Evolutionary conservation across 2,797 vertebrate genomes (phyloP).

Genomic region (Rhinogobio ventralis): DNA sequence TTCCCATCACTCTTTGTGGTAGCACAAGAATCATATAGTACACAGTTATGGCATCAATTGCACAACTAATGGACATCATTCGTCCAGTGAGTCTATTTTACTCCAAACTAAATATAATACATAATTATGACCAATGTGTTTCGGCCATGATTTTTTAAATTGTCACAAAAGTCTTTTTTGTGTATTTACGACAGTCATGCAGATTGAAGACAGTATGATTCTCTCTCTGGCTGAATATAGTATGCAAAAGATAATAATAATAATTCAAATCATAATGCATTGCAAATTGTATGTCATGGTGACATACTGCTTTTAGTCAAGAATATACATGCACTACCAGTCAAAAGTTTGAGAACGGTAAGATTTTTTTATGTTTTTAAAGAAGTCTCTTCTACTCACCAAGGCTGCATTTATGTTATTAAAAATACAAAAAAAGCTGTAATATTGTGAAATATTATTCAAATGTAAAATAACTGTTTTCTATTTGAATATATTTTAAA

Average conservation of each 20-base stretch:
- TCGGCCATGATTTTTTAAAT: not conserved
- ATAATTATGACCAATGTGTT: not conserved
- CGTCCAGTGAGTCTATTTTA: not conserved
- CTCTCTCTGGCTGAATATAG: not conserved
- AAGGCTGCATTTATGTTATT: too few relatives aligned
- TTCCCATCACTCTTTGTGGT: not conserved
- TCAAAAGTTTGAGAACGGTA: not conserved
- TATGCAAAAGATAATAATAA: not conserved
- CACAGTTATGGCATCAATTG: not conserved
- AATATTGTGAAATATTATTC: too few relatives aligned
- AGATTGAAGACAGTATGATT: not conserved
- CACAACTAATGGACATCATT: not conserved
- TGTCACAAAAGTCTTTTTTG: not conserved
- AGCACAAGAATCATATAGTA: not conserved
- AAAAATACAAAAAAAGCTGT: too few relatives aligned
- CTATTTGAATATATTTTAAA: too few relatives aligned
- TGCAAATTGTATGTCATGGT: not conserved
- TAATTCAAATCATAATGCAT: not conserved
- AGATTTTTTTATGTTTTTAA: not conserved
- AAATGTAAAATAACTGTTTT: too few relatives aligned
- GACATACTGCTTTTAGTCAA: not conserved
- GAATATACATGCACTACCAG: too few relatives aligned
- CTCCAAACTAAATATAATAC: not conserved
- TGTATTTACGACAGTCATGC: not conserved
- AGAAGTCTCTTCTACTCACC: too few relatives aligned